Conservation (phyloP, 2,113 vertebrate genomes). For the Zosterops borbonicus region DNA sequence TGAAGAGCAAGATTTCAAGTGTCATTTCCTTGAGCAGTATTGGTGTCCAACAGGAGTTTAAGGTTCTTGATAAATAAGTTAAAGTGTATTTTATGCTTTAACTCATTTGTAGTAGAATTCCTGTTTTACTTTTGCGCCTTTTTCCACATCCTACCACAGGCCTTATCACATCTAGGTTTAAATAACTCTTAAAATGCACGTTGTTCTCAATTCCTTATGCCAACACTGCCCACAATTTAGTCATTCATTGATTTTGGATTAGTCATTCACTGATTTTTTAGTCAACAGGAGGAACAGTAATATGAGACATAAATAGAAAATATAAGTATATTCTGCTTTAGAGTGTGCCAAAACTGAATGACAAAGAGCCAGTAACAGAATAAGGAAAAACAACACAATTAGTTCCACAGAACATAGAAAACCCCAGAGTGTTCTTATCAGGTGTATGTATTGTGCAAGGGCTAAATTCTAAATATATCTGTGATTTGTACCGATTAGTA, state of each 20-base stretch:
- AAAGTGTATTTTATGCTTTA: neutral
- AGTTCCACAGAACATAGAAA: neutral
- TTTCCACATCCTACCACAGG: neutral
- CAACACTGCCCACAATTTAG: neutral
- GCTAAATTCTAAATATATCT: neutral
- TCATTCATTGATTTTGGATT: neutral
- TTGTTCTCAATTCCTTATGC: neutral
- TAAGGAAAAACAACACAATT: neutral
- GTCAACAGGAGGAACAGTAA: neutral
- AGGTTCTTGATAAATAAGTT: neutral
- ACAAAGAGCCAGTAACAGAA: neutral
- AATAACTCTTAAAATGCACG: neutral
- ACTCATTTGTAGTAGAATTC: neutral
- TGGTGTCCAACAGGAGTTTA: neutral
- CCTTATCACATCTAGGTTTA: neutral
- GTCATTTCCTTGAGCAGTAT: neutral
- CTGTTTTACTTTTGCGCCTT: neutral
- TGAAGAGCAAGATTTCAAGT: neutral
- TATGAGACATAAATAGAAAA: neutral
- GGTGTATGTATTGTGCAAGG: neutral
- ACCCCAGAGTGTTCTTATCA: rapidly evolving
- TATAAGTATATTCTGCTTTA: neutral
- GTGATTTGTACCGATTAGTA: neutral
- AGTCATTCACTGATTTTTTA: neutral
- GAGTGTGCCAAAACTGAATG: neutral